Base-by-base conservation (phyloP, 2,113 vertebrate genomes). In the Nothobranchius furzeri region DNA sequence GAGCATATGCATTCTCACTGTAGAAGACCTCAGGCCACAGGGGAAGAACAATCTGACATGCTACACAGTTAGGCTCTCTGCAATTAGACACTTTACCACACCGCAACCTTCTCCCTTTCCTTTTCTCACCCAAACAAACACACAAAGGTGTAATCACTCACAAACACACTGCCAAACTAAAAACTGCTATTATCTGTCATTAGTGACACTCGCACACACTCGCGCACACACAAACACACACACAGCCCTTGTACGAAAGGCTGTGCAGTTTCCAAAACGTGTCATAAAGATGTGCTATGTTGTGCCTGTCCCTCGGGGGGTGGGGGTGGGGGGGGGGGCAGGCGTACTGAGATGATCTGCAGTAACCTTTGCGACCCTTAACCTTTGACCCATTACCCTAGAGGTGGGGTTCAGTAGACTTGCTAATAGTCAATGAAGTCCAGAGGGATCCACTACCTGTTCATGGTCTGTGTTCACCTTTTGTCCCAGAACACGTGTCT, bases 21-120 rank as follows among this genome's bases (percentile, higher is more conserved):
- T 76, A 75, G 76, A 76, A 86, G 75, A 84, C 79, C 74, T 84
- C 68, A 73, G 88, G 86, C 88, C 83, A 86, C 88, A 87, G 81
- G 83, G 83, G 85, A 78, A 85, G 83, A 89, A 80, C 78, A 84
- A 83, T 84, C 79, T 79, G 70, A 81, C 79, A 77, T 75, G 76
- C 84, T 78, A 83, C 84, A 87, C 79, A 82, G 70, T 12, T n/a
- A 86, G 79, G 70, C 75, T 83, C 83, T 73, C 79, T 78, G 71
- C 84, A 87, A 89, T 89, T 86, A 89, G 79, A 86, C 85, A 79
- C 79, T 89, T 87, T 60, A 86, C 85, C 87, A 84, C 74, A 83
- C 79, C 78, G 57, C 79, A 82, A 73, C 82, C 75, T 35, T 73
- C 70, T 85, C 71, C 58, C 58, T 80, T 72, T 86, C 83, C 66